Evolutionary conservation across 2,888 invertebrate genomes (phyloP).

Genomic region (Caprella mutica): DNA sequence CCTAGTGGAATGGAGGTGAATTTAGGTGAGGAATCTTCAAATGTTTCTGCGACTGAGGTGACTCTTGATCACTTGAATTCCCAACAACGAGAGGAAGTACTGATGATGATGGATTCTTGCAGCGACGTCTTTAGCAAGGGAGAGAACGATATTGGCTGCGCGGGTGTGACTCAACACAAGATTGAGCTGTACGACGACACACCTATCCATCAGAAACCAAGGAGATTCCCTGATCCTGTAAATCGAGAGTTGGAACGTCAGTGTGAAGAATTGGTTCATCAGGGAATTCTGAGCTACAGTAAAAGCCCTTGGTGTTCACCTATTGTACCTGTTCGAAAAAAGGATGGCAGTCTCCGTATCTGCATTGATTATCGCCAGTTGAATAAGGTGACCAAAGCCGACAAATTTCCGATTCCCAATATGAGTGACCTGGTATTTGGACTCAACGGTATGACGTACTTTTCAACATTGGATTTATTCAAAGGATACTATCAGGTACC

Average conservation of each 20-base stretch:
- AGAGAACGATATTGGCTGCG: constrained; percentile 2
- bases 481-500: not conserved
- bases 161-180: not conserved
- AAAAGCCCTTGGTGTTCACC: constrained; percentile 6
- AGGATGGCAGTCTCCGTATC: not conserved
- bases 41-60: too few species aligned
- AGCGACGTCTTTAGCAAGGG: constrained; percentile 2
- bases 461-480: not conserved
- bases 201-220: constrained; percentile 8
- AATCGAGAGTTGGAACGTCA: not conserved
- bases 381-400: constrained; percentile 1
- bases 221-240: not conserved
- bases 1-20: too few species aligned
- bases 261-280: constrained; percentile 7
- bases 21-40: too few species aligned
- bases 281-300: not conserved
- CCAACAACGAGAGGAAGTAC: too few species aligned
- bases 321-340: not conserved
- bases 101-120: too few species aligned
- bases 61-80: too few species aligned
- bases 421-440: constrained; percentile 4
- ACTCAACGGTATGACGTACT: constrained; percentile 1
- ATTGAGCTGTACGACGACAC: not conserved
- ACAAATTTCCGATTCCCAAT: not conserved
- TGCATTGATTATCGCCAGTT: not conserved